Percentiles rank a stretch among this genome's conserved stretches.
Conservation (phyloP, 2,113 vertebrate genomes). For the Crotalus helleri region DNA sequence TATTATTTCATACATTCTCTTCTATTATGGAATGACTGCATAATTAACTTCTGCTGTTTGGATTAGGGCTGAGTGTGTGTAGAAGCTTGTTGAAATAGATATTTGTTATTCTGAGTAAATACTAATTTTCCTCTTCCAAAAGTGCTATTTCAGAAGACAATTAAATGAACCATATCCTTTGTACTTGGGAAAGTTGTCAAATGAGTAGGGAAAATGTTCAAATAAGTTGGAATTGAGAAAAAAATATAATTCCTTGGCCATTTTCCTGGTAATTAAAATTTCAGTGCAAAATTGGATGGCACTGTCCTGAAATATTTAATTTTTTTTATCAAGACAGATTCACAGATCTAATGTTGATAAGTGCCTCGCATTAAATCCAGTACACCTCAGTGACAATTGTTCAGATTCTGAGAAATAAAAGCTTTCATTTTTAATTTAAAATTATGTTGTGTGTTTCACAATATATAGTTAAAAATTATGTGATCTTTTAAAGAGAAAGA, state of each 20-base stretch:
- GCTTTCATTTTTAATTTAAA: not conserved
- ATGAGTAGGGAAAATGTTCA: constrained; percentile 13
- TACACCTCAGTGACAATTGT: not conserved
- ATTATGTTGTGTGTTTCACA: not conserved
- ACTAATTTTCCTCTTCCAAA: constrained; percentile 52
- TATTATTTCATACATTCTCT: not conserved
- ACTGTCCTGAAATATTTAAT: constrained; percentile 51
- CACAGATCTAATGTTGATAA: constrained; percentile 3
- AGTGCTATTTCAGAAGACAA: constrained; percentile 45
- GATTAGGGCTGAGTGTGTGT: not conserved
- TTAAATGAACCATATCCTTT: constrained; percentile 54
- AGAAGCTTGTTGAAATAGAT: constrained; percentile 42
- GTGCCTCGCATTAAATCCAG: not conserved
- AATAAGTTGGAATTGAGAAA: constrained; percentile 43
- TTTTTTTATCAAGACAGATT: constrained; percentile 29
- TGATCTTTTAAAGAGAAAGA: not conserved
- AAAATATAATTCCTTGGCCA: constrained; percentile 41
- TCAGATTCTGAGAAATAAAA: constrained; percentile 12
- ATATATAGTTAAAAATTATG: not conserved
- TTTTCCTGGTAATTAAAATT: constrained; percentile 60
- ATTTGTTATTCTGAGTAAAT: constrained; percentile 41
- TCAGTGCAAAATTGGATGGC: constrained; percentile 43
- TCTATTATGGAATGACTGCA: not conserved
- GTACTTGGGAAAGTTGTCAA: constrained; percentile 43
- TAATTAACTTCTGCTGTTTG: constrained; percentile 33